Base-by-base conservation (phyloP, 1,140 invertebrate genomes). In the Diabrotica undecimpunctata region DNA sequence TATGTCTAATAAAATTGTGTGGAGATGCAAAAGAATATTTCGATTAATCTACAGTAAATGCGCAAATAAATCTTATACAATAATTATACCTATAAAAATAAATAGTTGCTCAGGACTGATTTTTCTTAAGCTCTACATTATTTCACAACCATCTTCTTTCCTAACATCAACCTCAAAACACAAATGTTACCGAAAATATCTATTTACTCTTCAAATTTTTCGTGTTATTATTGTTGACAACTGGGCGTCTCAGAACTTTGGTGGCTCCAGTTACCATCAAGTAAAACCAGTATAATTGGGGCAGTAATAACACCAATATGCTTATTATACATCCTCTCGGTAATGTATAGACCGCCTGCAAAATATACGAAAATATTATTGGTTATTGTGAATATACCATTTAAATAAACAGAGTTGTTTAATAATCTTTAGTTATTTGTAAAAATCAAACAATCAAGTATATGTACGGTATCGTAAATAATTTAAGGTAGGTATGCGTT, bases 271-370 rank as follows among this genome's bases (percentile, higher is more conserved):
- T 76, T 1, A 86, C 78, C 86, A 89, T 88, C 63, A 89, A 79
- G 71, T 82, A 83, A 79, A 88, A 88, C 87, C 87, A 89, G 79
- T 89, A 89, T 46, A 89, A 74, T 74, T 89, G 87, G 6, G 87
- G 87, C 58, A 87, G 78, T 61, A 87, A 77, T 10, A 89, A 76
- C 13, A 88, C 84, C 66, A 81, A 75, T 61, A 88, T 86, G 69
- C 86, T 86, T n/a, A 87, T 78, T 69, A 86, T 82, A 72, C 86
- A 88, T 53, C 85, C 85, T 5, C 79, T 80, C 0, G 86, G 86
- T 36, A 87, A 74, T 0, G 80, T 79, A 10, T 71, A 68, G 14
- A 85, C 75, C 9, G 84, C 83, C 83, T 86, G 76, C 7, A 80
- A 57, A 58, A 55, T n/a, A 55, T 36, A 46, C 4, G 6, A 46